Conservation (phyloP, 2,113 vertebrate species). For the Gasterosteus aculeatus region DNA sequence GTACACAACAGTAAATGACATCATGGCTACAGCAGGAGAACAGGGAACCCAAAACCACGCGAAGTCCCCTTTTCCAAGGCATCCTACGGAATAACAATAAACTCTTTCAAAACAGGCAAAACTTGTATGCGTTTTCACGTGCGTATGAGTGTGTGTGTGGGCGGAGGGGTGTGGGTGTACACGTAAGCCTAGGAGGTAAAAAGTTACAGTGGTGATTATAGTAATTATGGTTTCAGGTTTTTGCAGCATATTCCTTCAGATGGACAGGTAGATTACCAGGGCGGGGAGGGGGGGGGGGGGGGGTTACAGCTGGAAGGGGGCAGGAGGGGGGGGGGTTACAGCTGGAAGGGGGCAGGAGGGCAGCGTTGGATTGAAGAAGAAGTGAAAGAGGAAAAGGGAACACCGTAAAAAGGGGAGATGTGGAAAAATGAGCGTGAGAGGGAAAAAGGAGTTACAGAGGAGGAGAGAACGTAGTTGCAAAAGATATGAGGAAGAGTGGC, state of each 20-base stretch:
- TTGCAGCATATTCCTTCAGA: constrained; percentile 68
- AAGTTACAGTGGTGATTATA: constrained; percentile 73
- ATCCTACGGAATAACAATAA: constrained; percentile 63
- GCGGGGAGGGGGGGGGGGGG: not conserved
- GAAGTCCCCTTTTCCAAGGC: constrained; percentile 63
- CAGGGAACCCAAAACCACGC: constrained; percentile 40
- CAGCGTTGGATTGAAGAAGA: not conserved
- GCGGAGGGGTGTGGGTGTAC: constrained; percentile 31
- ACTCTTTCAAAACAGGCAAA: constrained; percentile 46
- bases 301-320: constrained; percentile 31
- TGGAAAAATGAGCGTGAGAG: constrained; percentile 19
- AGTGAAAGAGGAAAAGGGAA: too few species aligned
- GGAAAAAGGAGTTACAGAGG: constrained; percentile 37
- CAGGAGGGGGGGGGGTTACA: constrained; percentile 3
- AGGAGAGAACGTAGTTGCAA: constrained; percentile 41
- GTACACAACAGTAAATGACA: constrained; percentile 53
- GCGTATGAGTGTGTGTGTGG: constrained; percentile 30
- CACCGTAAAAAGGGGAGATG: constrained; percentile 11
- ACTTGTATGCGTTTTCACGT: constrained; percentile 4
- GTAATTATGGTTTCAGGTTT: constrained; percentile 80
- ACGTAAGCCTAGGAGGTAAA: constrained; percentile 68
- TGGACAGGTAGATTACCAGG: constrained; percentile 65
- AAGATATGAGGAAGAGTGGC: constrained; percentile 52
- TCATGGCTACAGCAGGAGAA: constrained; percentile 47
- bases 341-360: constrained; percentile 16